Percentiles rank a stretch among this genome's conserved stretches.
Conservation (phyloP, 53 echinoderm and acorn worm species). For the Stichopus horrens region DNA sequence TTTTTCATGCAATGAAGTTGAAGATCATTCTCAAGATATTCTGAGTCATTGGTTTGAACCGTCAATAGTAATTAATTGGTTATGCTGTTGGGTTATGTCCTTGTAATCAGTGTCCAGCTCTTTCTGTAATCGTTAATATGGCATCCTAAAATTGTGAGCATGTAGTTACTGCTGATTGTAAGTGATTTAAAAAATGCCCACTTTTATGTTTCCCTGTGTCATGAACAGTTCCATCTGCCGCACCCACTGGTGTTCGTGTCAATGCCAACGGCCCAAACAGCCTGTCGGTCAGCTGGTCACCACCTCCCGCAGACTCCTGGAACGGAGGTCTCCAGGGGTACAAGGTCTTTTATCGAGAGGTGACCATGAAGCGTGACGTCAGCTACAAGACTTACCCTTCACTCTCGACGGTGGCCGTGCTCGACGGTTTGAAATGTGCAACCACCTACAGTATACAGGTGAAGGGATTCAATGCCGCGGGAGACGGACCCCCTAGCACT, state of each 20-base stretch:
- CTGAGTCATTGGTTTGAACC: no score
- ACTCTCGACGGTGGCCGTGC: constrained; percentile 58
- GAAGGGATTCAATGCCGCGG: constrained; percentile 87
- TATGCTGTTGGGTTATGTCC: no score
- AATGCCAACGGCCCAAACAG: constrained; percentile 44
- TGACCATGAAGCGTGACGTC: constrained; percentile 30
- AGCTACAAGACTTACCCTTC: constrained; percentile 71
- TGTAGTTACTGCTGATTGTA: no score
- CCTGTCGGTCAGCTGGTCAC: constrained; percentile 72
- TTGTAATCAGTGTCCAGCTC: no score
- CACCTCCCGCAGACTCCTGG: constrained; percentile 72
- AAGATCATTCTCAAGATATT: no score
- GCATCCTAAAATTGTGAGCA: no score
- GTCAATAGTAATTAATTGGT: no score
- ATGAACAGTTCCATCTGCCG: constrained; percentile 80
- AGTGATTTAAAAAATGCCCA: no score
- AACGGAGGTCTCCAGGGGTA: constrained; percentile 96
- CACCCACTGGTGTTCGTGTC: constrained; percentile 66
- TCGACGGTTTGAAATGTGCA: constrained; percentile 78
- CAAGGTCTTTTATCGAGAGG: constrained; percentile 63
- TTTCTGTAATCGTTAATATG: no score
- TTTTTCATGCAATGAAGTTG: no score
- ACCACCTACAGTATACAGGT: constrained; percentile 77
- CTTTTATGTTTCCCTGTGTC: background rate
- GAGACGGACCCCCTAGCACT: constrained; percentile 78